These are phyloP conservation scores for Acestrorhynchus altus DNA, from an alignment of 2,797 vertebrate genomes.

Conservation along the genomic window DNA sequence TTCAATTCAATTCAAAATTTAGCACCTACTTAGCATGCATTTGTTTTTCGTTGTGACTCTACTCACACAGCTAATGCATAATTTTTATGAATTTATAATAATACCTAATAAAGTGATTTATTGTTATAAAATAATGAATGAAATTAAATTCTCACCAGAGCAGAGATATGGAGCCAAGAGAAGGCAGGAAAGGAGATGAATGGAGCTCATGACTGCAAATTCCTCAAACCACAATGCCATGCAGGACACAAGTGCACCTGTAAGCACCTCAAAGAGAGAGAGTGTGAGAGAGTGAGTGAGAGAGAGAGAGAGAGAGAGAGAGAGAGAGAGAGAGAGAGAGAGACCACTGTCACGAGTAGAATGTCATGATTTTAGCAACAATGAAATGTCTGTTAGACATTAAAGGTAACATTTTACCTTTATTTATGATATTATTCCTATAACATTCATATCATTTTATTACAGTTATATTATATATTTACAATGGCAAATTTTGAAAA, in stretches of 20 bases:
- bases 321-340: neutral
- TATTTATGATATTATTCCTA: too few relatives aligned
- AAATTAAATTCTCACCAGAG: constrained; percentile 72
- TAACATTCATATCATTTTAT: too few relatives aligned
- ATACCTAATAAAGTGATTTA: too few relatives aligned
- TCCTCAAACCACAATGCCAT: constrained; percentile 31
- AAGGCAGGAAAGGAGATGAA: constrained; percentile 65
- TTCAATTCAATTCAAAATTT: too few relatives aligned
- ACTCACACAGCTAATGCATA: neutral
- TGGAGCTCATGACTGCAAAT: constrained; percentile 69
- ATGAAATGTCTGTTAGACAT: neutral
- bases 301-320: constrained; percentile 12
- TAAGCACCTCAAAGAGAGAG: constrained; percentile 19
- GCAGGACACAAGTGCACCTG: constrained; percentile 40
- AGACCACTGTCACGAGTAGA: neutral
- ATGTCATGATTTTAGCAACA: neutral
- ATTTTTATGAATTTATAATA: too few relatives aligned
- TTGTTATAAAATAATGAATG: too few relatives aligned
- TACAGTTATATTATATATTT: too few relatives aligned
- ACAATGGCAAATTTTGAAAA: too few relatives aligned
- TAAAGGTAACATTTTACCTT: too few relatives aligned
- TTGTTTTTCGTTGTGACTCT: neutral
- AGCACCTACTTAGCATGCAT: neutral
- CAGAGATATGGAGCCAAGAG: constrained; percentile 63
- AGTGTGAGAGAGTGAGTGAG: neutral